Percentiles rank a stretch among this genome's conserved stretches.
Evolutionary conservation across 2,113 vertebrate species (phyloP).

Genomic region (Muscicapa adusta): DNA sequence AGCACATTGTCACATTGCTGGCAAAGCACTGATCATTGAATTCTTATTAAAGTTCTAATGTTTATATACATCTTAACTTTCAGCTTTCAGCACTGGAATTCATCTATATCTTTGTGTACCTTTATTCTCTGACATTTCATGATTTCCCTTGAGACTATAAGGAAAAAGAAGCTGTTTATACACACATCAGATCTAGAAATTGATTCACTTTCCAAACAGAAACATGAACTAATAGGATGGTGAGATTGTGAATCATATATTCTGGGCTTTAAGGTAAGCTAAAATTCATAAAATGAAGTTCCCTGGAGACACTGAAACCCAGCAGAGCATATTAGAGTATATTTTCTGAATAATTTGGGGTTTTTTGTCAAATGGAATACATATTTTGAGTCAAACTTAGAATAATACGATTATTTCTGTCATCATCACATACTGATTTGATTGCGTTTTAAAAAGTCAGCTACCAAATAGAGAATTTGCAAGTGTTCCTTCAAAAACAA

Average conservation of each 20-base stretch:
- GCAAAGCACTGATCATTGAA: neutral
- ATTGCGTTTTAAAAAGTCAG: neutral
- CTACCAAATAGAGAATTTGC: neutral
- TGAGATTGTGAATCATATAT: neutral
- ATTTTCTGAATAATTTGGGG: neutral
- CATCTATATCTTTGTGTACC: neutral
- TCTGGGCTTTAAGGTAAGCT: constrained; percentile 16
- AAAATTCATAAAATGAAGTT: neutral
- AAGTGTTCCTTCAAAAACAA: neutral
- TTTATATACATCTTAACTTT: neutral
- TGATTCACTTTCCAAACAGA: constrained; percentile 24
- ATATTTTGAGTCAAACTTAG: neutral
- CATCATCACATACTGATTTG: neutral
- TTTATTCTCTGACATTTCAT: neutral
- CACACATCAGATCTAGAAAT: neutral
- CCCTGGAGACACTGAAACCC: neutral
- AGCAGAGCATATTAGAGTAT: neutral
- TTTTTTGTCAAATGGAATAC: neutral
- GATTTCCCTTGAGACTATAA: constrained; percentile 7
- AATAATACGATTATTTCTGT: neutral
- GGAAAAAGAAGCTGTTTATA: neutral
- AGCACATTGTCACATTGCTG: neutral
- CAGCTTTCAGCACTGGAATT: neutral
- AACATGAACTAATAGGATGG: neutral
- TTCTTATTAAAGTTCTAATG: neutral